These are phyloP conservation scores for Helicoverpa assulta DNA, from an alignment of 2,888 invertebrate species.

Conservation along the genomic window DNA sequence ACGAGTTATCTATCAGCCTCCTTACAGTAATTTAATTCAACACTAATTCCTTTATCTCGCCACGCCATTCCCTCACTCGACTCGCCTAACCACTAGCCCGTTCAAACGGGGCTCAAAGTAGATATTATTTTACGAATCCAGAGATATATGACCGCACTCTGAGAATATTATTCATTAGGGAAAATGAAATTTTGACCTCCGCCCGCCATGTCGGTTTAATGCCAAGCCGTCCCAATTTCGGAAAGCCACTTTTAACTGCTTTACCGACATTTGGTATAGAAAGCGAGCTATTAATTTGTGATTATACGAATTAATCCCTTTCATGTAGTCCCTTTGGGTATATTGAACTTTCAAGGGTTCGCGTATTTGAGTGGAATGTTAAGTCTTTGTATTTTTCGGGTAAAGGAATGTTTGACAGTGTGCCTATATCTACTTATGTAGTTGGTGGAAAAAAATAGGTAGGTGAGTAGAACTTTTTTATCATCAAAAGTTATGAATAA, in stretches of 20 bases:
- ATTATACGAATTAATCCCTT: slow-evolving; percentile 60
- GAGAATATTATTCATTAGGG: slow-evolving; percentile 83
- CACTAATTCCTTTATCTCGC: slow-evolving; percentile 48
- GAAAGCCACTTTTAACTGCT: slow-evolving; percentile 56
- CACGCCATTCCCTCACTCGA: slow-evolving; percentile 32
- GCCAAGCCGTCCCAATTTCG: slow-evolving; percentile 47
- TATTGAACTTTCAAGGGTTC: slow-evolving; percentile 24
- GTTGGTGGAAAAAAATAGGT: not conserved
- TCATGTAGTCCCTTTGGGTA: slow-evolving; percentile 50
- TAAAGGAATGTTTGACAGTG: slow-evolving; percentile 16
- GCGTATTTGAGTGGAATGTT: slow-evolving; percentile 16
- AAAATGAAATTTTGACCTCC: slow-evolving; percentile 82
- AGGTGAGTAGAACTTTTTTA: not conserved
- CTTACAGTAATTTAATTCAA: slow-evolving; percentile 33
- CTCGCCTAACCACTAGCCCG: slow-evolving; percentile 46
- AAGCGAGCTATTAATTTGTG: slow-evolving; percentile 58
- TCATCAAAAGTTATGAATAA: no score
- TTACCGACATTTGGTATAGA: slow-evolving; percentile 52
- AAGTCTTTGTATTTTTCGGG: slow-evolving; percentile 30
- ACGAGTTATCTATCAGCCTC: slow-evolving; percentile 35
- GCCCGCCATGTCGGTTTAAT: slow-evolving; percentile 52
- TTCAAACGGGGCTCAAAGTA: slow-evolving; percentile 66
- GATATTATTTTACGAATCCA: slow-evolving; percentile 78
- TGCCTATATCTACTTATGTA: not conserved
- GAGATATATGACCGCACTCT: slow-evolving; percentile 81